These are phyloP conservation scores for Cephus pygmeus DNA, from an alignment of 2,888 invertebrate genomes.

Conservation along the genomic window DNA sequence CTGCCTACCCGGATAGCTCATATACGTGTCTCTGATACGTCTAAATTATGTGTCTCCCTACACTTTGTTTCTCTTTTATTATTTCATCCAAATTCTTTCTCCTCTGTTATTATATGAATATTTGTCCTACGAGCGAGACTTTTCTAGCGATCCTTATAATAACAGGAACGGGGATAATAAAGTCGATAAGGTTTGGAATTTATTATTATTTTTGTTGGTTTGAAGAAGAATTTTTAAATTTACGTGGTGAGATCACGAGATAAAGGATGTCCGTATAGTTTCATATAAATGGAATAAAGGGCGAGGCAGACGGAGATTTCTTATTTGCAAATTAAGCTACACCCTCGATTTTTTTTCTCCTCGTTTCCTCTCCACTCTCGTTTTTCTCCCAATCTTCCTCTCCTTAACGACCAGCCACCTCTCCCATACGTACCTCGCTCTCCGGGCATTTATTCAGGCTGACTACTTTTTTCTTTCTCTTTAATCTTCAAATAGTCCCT, in stretches of 20 bases:
- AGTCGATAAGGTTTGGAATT: not conserved
- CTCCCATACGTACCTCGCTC: not conserved
- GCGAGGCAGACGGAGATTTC: slow-evolving; percentile 8
- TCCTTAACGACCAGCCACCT: not conserved
- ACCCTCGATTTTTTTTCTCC: slow-evolving; percentile 21
- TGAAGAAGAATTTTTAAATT: not conserved
- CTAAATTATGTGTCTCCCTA: not conserved
- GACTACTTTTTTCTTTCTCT: not conserved
- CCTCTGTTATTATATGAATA: not conserved
- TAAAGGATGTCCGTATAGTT: not conserved
- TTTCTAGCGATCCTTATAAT: not conserved
- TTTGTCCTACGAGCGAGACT: not conserved
- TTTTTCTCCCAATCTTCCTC: slow-evolving; percentile 15
- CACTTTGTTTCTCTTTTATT: not conserved
- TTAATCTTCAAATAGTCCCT: not conserved
- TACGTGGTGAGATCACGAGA: not conserved
- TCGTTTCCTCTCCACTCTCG: not conserved
- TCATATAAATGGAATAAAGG: not conserved
- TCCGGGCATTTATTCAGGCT: slow-evolving; percentile 14
- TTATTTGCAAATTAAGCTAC: slow-evolving; percentile 13
- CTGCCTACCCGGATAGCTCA: not conserved
- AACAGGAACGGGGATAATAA: not conserved
- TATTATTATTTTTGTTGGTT: no score
- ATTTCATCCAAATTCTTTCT: not conserved
- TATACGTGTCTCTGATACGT: not conserved